Base-by-base conservation (phyloP, 2,888 invertebrate species). In the Prionchulus punctatus region DNA sequence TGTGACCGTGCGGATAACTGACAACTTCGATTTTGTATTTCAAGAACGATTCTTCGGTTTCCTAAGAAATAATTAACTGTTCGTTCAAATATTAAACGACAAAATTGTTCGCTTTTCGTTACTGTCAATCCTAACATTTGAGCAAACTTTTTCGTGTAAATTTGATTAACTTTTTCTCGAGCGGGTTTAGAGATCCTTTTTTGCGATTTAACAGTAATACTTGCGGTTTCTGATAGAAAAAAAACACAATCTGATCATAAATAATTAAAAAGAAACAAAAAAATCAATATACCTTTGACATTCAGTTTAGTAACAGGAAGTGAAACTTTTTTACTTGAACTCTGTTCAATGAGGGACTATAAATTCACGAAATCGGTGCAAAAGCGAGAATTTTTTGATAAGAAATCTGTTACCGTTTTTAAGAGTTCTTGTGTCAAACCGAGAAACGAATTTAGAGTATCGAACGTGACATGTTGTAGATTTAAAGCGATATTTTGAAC, bases 401-500 rank as follows among this genome's bases (percentile, higher is more conserved):
- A 12, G 18, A 36, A 36, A 36, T 12, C 18, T 18, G 7, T 23
- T 45, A n/a, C 47, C 4, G 23, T 12, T 45, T 45, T 45, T 23
- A 45, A 18, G 7, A 45, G 12, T 23, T 45, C 47, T 23, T 21
- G 7, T n/a, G 47, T 21, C 7, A 45, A 23, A 7, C 47, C 47
- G 7, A 45, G 23, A 23, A 18, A 45, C 7, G 15, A 23, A 23
- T 45, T 12, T 23, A 45, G 47, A 7, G 47, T 45, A 7, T 7
- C 7, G 23, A 45, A 7, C 7, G 47, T 45, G 47, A 45, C 47
- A 23, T 23, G 47, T 7, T 45, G 47, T 18, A 45, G 12, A 23
- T 7, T 7, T 23, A 45, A 12, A 21, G 23, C 18, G 7, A 45
- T 45, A 21, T 18, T 23, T 45, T 23, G 25, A 28, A 64, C 59